Conservation (phyloP, 2,888 invertebrate genomes). For the Ditylenchus weischeri region DNA sequence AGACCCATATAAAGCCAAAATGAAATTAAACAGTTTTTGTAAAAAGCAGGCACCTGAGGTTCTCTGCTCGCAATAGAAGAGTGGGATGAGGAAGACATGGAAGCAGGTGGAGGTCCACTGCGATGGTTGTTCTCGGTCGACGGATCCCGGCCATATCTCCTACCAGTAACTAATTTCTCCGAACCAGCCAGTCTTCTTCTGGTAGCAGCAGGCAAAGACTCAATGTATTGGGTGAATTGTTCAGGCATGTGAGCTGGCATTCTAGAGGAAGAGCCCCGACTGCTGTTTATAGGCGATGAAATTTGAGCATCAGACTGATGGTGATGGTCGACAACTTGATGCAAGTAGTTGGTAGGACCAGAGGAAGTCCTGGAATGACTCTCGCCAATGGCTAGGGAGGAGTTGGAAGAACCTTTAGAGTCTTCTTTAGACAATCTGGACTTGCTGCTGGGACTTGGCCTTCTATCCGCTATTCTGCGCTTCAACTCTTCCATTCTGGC, state of each 20-base stretch:
- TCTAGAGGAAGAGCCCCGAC: background rate
- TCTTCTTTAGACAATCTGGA: background rate
- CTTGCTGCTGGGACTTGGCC: constrained; percentile 13
- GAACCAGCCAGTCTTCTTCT: constrained; percentile 27
- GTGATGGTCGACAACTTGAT: background rate
- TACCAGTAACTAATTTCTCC: background rate
- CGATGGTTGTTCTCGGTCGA: background rate
- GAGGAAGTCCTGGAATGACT: constrained; percentile 4
- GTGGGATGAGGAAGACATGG: background rate
- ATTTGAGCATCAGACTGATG: background rate
- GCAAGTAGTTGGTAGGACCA: constrained; percentile 1
- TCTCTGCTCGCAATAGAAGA: constrained; percentile 3
- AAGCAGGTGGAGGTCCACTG: background rate
- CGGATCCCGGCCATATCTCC: background rate
- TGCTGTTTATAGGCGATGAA: too few relatives aligned
- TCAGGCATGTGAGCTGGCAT: constrained; percentile 13
- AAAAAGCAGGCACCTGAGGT: background rate
- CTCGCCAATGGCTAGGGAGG: background rate
- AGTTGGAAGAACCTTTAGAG: constrained; percentile 6
- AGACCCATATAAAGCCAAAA: too few relatives aligned
- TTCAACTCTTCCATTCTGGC: constrained; percentile 48
- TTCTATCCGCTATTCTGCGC: constrained; percentile 50
- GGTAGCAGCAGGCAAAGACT: constrained; percentile 30
- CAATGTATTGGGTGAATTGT: constrained; percentile 30
- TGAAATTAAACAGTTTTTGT: too few relatives aligned